Evolutionary conservation across 2,888 invertebrate species (phyloP).

Genomic region (Cataglyphis albicans): DNA sequence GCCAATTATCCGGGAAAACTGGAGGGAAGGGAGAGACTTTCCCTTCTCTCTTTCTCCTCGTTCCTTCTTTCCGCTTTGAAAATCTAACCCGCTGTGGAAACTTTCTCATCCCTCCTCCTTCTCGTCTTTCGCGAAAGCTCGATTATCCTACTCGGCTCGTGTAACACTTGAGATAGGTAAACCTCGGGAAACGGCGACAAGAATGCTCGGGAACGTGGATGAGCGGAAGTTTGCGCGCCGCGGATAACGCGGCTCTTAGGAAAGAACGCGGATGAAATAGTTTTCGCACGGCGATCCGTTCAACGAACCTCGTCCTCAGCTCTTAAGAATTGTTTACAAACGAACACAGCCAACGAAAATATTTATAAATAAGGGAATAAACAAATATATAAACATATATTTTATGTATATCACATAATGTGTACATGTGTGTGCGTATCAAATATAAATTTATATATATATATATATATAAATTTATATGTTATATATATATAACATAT

Average conservation of each 20-base stretch:
- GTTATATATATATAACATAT: background rate
- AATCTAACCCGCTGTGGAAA: constrained; percentile 48
- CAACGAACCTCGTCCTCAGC: background rate
- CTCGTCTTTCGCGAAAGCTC: constrained; percentile 36
- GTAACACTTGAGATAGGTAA: constrained; percentile 50
- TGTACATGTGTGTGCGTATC: too few relatives aligned
- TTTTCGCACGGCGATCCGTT: background rate
- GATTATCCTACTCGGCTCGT: constrained; percentile 57
- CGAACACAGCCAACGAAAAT: background rate
- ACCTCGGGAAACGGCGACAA: constrained; percentile 59
- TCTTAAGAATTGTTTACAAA: constrained; percentile 22
- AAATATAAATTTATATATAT: background rate
- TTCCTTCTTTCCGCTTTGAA: constrained; percentile 48
- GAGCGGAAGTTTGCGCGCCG: constrained; percentile 23
- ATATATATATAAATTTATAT: background rate
- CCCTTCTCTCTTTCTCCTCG: constrained; percentile 27
- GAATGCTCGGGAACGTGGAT: constrained; percentile 37
- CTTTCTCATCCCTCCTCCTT: constrained; percentile 27
- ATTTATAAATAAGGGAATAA: background rate
- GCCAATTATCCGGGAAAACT: constrained; percentile 69
- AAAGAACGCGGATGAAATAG: constrained; percentile 7
- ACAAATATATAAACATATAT: background rate
- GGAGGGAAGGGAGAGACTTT: constrained; percentile 33
- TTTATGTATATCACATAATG: background rate
- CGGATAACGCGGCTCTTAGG: background rate